Evolutionary conservation across 2,113 vertebrate genomes (phyloP).

Genomic region (Mesoclemmys tuberculata): DNA sequence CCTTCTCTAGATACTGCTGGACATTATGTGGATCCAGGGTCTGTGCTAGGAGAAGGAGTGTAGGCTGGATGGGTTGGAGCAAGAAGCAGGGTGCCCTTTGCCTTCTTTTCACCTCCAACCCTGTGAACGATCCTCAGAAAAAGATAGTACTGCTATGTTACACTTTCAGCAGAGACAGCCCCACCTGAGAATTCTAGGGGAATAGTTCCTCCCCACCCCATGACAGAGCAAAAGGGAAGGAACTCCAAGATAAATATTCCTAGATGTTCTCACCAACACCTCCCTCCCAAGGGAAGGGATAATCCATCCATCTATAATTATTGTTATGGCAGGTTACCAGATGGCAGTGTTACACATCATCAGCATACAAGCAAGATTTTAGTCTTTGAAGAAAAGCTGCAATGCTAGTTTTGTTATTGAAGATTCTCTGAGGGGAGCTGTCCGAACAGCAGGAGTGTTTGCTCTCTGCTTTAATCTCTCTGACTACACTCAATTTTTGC

Average conservation of each 20-base stretch:
- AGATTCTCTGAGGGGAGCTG: background rate
- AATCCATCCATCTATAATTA: background rate
- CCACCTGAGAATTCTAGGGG: background rate
- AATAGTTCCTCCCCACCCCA: background rate
- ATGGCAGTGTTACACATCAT: background rate
- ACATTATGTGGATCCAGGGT: accelerated
- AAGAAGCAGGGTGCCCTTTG: background rate
- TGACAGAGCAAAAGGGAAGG: background rate
- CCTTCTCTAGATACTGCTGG: background rate
- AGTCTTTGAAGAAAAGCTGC: background rate
- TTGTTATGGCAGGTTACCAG: background rate
- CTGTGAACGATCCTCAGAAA: background rate
- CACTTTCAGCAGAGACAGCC: background rate
- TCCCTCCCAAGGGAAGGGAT: background rate
- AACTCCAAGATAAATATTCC: background rate
- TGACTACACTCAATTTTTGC: background rate
- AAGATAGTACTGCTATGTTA: background rate
- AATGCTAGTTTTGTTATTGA: background rate
- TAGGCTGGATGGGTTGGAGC: background rate
- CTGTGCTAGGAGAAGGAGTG: background rate
- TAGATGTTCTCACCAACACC: background rate
- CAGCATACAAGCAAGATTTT: background rate
- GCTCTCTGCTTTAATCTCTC: background rate
- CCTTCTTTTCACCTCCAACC: background rate
- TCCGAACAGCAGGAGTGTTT: background rate